Conservation (phyloP, 2,797 vertebrate genomes). For the Diglossa cyanea region DNA sequence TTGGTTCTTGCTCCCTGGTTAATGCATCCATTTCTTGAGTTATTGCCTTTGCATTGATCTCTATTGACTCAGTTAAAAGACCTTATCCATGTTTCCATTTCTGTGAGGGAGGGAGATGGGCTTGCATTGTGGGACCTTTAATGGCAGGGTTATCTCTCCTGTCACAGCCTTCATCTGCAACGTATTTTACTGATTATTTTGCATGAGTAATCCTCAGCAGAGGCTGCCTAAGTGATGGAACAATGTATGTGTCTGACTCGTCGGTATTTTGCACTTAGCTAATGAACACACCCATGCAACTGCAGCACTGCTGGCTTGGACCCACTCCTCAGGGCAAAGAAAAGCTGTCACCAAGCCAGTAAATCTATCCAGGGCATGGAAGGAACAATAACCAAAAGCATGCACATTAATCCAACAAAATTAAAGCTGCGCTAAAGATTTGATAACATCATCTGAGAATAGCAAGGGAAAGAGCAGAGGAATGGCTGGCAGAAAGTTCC, state of each 20-base stretch:
- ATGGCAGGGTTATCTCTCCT: constrained; percentile 1
- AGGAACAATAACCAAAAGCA: neutral
- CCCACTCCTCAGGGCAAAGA: neutral
- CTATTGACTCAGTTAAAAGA: constrained; percentile 47
- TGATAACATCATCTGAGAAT: neutral
- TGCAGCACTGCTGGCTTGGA: neutral
- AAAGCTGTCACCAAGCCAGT: neutral
- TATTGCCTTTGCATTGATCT: constrained; percentile 60
- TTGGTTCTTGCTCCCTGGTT: neutral
- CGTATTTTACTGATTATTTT: neutral
- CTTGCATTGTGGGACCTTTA: neutral
- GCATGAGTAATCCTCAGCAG: constrained; percentile 23
- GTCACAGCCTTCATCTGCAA: constrained; percentile 25
- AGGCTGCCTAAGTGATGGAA: neutral
- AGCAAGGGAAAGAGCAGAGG: neutral
- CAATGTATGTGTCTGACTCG: neutral
- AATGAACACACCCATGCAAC: neutral
- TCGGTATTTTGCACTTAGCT: neutral
- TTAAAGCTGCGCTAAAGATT: neutral
- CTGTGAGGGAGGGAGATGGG: neutral
- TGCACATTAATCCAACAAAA: neutral
- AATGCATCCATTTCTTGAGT: constrained; percentile 40
- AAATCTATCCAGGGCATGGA: neutral
- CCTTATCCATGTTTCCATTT: neutral
- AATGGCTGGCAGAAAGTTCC: neutral